phyloP scores from a whole-genome alignment of 1,140 invertebrate genomes.

The Proctacanthus coquilletti region DNA sequence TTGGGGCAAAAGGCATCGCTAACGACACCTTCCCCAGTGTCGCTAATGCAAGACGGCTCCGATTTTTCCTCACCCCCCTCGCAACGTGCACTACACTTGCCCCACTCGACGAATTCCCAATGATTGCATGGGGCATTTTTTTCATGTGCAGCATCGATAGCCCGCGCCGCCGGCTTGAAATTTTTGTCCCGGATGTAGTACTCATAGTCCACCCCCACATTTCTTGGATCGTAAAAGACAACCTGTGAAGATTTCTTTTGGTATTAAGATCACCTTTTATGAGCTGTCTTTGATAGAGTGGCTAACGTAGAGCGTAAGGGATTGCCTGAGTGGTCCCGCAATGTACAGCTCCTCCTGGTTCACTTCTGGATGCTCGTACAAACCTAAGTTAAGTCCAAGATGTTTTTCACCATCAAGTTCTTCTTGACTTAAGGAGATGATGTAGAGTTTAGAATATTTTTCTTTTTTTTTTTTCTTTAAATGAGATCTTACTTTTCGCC shows the following conservation, averaged over 20 bases:
- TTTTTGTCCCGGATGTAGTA: conserved; percentile 12
- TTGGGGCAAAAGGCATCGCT: background rate
- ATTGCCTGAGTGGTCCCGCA: conserved; percentile 4
- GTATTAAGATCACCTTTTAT: too few relatives aligned
- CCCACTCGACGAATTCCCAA: conserved; percentile 36
- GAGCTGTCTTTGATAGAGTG: too few relatives aligned
- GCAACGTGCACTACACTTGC: conserved; percentile 30
- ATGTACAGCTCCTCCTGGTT: background rate
- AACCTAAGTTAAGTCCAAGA: background rate
- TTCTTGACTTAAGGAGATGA: background rate
- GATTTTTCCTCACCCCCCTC: conserved; percentile 31
- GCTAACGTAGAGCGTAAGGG: background rate
- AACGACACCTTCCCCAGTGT: background rate
- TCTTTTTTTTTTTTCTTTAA: background rate
- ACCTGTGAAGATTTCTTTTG: too few relatives aligned
- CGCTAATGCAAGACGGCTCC: conserved; percentile 25
- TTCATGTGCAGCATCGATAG: conserved; percentile 10
- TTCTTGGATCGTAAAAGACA: conserved; percentile 23
- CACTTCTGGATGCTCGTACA: background rate
- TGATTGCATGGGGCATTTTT: conserved; percentile 21
- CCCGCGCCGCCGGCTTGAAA: conserved; percentile 12
- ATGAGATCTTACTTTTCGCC: conserved; percentile 25
- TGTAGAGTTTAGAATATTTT: too few relatives aligned
- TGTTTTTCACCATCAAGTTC: background rate
- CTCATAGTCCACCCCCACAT: conserved; percentile 31